Evolutionary conservation across 2,888 invertebrate genomes (phyloP).

Genomic region (Pyrochroa serraticornis): DNA sequence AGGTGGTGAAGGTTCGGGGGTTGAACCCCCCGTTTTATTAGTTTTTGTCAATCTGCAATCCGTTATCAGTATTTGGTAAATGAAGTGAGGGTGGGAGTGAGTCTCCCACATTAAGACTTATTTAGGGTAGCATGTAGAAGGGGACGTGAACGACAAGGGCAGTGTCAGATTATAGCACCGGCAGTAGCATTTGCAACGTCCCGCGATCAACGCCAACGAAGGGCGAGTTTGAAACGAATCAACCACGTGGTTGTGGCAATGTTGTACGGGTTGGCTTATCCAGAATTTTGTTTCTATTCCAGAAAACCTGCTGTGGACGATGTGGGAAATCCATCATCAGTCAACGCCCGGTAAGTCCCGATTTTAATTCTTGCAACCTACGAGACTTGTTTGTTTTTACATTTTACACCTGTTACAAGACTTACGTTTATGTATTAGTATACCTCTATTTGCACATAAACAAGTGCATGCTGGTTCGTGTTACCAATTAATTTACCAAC

Average conservation of each 20-base stretch:
- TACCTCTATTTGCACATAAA: slow-evolving; percentile 37
- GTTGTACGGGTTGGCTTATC: slow-evolving; percentile 52
- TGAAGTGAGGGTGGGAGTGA: slow-evolving; percentile 43
- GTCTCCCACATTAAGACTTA: slow-evolving; percentile 52
- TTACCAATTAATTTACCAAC: slow-evolving; percentile 4
- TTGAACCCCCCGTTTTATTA: neutral
- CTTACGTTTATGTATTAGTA: slow-evolving; percentile 38
- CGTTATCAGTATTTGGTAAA: slow-evolving; percentile 43
- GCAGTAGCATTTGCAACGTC: slow-evolving; percentile 43
- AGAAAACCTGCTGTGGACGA: slow-evolving; percentile 88
- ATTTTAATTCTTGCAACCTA: slow-evolving; percentile 2
- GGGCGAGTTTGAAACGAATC: slow-evolving; percentile 6
- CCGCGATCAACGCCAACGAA: slow-evolving; percentile 15
- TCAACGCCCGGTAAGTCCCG: slow-evolving; percentile 83
- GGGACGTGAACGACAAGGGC: slow-evolving; percentile 46
- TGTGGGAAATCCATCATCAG: slow-evolving; percentile 82
- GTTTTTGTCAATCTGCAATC: slow-evolving; percentile 27
- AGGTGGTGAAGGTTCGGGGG: no score
- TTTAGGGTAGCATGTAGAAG: slow-evolving; percentile 53
- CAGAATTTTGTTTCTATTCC: slow-evolving; percentile 64
- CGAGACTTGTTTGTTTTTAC: slow-evolving; percentile 17
- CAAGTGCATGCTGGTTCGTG: slow-evolving; percentile 13
- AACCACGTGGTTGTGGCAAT: slow-evolving; percentile 39
- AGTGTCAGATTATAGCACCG: slow-evolving; percentile 41
- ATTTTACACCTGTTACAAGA: slow-evolving; percentile 34